Conservation (phyloP, 2,797 vertebrate species). For the Oophaga sylvatica region DNA sequence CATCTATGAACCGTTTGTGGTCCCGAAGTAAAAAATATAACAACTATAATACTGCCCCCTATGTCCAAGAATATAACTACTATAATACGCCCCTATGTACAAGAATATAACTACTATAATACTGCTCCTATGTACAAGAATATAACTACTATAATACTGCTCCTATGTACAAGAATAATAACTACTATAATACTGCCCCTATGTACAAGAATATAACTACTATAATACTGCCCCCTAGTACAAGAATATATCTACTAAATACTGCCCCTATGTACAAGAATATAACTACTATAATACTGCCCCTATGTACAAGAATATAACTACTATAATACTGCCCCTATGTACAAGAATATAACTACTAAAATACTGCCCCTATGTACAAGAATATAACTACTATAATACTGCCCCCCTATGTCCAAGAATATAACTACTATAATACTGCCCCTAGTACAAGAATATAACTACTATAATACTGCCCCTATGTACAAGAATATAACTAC, state of each 20-base stretch:
- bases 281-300: no score
- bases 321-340: neutral
- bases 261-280: neutral
- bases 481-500: neutral
- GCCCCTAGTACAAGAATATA: neutral
- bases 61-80: no score
- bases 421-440: conserved; percentile 3
- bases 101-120: neutral
- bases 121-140: neutral
- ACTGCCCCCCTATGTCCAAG: neutral
- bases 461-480: neutral
- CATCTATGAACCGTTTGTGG: neutral
- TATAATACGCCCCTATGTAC: no score
- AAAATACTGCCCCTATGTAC: no score
- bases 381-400: neutral
- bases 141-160: conserved; percentile 2
- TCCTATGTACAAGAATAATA: neutral
- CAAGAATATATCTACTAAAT: neutral
- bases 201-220: neutral
- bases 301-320: neutral
- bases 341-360: no score
- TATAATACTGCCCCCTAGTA: neutral
- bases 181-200: neutral
- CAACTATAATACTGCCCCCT: no score
- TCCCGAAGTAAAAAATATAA: neutral